Conservation (phyloP, 1,140 invertebrate genomes). For the Macrosteles quadrilineatus region DNA sequence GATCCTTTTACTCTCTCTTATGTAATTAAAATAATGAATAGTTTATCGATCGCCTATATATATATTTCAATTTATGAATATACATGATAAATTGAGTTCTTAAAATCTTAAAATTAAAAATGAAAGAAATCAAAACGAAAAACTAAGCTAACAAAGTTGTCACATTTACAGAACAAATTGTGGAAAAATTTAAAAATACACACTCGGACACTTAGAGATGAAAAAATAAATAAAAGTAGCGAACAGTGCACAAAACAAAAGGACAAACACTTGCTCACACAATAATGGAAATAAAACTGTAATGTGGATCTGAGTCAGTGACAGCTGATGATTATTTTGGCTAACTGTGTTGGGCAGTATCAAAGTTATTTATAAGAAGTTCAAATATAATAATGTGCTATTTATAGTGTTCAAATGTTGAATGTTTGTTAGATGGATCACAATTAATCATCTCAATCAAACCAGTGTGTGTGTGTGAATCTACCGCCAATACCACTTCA, state of each 20-base stretch:
- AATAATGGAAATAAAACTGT: conserved; percentile 29
- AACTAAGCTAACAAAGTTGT: conserved; percentile 42
- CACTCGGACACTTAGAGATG: conserved; percentile 60
- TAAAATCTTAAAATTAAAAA: conserved; percentile 34
- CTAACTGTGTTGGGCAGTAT: too few relatives aligned
- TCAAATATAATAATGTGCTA: too few relatives aligned
- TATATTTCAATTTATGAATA: conserved; percentile 9
- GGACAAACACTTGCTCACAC: conserved; percentile 41
- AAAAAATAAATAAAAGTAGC: conserved; percentile 51
- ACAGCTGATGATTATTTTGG: too few relatives aligned
- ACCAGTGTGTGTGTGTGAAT: too few relatives aligned
- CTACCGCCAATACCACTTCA: too few relatives aligned
- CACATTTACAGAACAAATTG: conserved; percentile 39
- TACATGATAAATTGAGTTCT: conserved; percentile 25
- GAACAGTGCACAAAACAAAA: conserved; percentile 39
- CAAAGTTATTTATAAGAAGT: too few relatives aligned
- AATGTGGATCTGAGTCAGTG: too few relatives aligned
- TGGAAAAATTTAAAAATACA: conserved; percentile 45
- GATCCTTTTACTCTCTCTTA: conserved; percentile 37
- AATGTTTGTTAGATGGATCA: too few relatives aligned
- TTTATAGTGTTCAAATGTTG: too few relatives aligned
- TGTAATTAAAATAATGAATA: conserved; percentile 18
- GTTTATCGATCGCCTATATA: conserved; percentile 2
- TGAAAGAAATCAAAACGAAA: conserved; percentile 35
- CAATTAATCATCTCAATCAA: too few relatives aligned